phyloP scores from a whole-genome alignment of 2,113 vertebrate genomes.

The Hiodon alosoides region DNA sequence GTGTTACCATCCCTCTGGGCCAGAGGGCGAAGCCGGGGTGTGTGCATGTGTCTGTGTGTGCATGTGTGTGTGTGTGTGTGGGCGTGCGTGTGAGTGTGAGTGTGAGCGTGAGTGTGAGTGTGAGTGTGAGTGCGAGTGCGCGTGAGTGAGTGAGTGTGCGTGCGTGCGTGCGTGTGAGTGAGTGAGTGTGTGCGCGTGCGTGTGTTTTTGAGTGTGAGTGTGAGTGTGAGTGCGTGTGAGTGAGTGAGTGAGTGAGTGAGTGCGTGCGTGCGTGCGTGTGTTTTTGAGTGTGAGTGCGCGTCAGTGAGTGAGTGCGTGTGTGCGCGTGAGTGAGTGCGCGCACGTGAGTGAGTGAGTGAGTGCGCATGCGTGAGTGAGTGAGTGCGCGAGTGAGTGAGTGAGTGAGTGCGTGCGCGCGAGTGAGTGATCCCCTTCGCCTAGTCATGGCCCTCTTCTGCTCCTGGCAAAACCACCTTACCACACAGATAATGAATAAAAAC shows the following conservation, averaged over 20 bases:
- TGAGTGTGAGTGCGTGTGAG: background rate
- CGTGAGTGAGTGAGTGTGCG: background rate
- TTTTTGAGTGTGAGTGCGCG: too few relatives aligned
- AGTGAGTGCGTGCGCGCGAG: background rate
- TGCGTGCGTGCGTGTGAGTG: background rate
- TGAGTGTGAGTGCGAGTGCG: background rate
- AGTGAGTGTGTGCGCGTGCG: background rate
- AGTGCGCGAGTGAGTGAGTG: too few relatives aligned
- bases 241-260: background rate
- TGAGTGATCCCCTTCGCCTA: background rate
- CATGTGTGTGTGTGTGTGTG: too few relatives aligned
- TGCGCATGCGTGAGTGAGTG: too few relatives aligned
- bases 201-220: background rate
- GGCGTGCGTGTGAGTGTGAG: too few relatives aligned
- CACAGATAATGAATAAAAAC: conserved; percentile 54
- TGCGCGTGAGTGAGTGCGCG: too few relatives aligned
- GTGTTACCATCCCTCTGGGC: background rate
- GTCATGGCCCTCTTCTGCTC: background rate
- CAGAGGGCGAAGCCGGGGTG: background rate
- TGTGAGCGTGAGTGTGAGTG: too few relatives aligned
- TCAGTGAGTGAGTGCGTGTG: too few relatives aligned
- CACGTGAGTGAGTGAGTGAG: too few relatives aligned
- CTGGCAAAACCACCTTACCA: background rate
- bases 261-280: background rate
- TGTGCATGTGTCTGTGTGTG: background rate